Evolutionary conservation across 2,888 invertebrate genomes (phyloP), one percentile per base, ranked within the genome.

Genomic region (Heliconius erato): DNA sequence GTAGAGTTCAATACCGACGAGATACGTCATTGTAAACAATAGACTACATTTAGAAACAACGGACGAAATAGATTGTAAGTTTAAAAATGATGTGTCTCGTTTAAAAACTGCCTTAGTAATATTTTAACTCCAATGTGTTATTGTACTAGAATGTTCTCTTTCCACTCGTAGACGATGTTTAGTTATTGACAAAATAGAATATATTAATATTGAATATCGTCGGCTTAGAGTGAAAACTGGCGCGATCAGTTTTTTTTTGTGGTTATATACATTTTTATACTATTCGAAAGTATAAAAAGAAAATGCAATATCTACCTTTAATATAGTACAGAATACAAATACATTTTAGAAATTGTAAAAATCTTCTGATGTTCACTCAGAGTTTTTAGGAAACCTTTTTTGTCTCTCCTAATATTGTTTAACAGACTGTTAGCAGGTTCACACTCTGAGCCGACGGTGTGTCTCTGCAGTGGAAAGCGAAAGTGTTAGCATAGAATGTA

Each of bases 71-170:
- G 59, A 28, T 54, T 67, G 28, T 63, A 74, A 65, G n/a, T 32
- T 74, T 59, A 69, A 79, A 44, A 74, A 74, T 79, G 79, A 76
- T 74, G 83, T 83, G 32, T 83, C 82, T 82, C 80, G 82, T 76
- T 82, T 63, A 72, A 68, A 79, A 83, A 74, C 82, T 83, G 84
- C 84, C 83, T 83, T 83, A 82, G 82, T 83, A 82, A 85, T 82
- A 82, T 83, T 83, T 80, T 83, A 82, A 82, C 35, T 79, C 63
- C 63, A 74, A 82, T 82, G 63, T 84, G 49, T 84, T 71, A 72
- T 59, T 81, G 78, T 83, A 79, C 59, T 77, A 80, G 74, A 78
- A 68, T 63, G 72, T 74, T 65, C 79, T 81, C 82, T 77, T 26
- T 77, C 32, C 82, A 77, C 76, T 81, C 82, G 82, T 76, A 23